These are phyloP conservation scores for Cossypha caffra DNA, from an alignment of 2,797 vertebrate genomes.

Conservation along the genomic window DNA sequence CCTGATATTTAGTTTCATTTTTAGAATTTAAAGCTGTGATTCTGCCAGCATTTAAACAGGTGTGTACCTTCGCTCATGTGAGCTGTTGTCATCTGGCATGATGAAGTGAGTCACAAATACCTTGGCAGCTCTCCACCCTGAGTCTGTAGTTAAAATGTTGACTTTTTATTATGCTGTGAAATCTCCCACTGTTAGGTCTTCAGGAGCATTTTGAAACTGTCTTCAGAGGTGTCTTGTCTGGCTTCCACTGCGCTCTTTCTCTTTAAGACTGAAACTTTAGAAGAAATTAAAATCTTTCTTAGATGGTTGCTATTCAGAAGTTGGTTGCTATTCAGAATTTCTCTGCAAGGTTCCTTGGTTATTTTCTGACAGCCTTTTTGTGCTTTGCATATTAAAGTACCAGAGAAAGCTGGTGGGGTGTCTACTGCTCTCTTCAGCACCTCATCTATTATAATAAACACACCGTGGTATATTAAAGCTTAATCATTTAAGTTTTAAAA, in stretches of 20 bases:
- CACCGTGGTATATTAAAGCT: fast-evolving
- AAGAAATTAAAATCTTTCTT: not conserved
- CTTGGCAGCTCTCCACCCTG: not conserved
- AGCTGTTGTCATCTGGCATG: not conserved
- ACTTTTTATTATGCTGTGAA: not conserved
- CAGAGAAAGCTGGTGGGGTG: not conserved
- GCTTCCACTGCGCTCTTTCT: not conserved
- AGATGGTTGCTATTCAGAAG: not conserved
- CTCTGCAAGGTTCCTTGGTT: not conserved
- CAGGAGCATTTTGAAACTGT: not conserved
- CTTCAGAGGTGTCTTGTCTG: not conserved
- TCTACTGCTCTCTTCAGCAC: not conserved
- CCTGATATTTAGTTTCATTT: not conserved
- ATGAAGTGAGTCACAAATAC: not conserved
- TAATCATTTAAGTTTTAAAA: not conserved
- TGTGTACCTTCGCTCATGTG: not conserved
- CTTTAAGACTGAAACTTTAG: not conserved
- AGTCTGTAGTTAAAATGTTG: not conserved
- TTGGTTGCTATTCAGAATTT: not conserved
- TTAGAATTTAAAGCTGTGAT: not conserved
- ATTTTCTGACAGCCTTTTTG: not conserved
- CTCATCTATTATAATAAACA: not conserved
- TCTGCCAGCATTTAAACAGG: not conserved
- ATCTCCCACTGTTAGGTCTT: not conserved
- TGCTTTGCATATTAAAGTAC: not conserved